Percentiles rank a stretch among this genome's conserved stretches.
Evolutionary conservation across 2,797 vertebrate genomes (phyloP).

Genomic region (Brachyrhaphis roseni): DNA sequence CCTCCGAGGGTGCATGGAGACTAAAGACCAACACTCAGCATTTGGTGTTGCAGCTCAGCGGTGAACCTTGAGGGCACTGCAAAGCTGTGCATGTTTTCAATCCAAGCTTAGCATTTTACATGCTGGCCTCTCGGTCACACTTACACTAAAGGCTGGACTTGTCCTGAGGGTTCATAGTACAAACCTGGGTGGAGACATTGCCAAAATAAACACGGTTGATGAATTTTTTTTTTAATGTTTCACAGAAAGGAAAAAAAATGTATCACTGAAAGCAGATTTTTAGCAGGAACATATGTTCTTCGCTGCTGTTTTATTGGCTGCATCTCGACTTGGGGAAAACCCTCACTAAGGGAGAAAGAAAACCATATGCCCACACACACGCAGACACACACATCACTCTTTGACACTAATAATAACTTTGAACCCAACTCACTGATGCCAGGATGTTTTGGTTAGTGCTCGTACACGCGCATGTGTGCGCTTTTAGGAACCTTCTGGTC

Average conservation of each 20-base stretch:
- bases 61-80: constrained; percentile 42
- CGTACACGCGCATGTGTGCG: constrained; percentile 27
- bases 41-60: constrained; percentile 41
- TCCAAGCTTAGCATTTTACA: constrained; percentile 54
- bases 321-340: constrained; percentile 74
- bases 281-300: constrained; percentile 16
- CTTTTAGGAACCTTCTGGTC: constrained; percentile 74
- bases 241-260: constrained; percentile 24
- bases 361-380: constrained; percentile 30
- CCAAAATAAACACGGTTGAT: constrained; percentile 60
- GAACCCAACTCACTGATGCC: constrained; percentile 62
- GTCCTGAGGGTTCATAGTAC: constrained; percentile 44
- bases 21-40: constrained; percentile 69
- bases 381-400: constrained; percentile 46
- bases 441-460: constrained; percentile 68
- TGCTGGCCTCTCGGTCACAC: constrained; percentile 25
- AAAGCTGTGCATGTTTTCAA: constrained; percentile 36
- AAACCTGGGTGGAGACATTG: constrained; percentile 49
- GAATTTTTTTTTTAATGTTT: constrained; percentile 40
- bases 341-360: constrained; percentile 38
- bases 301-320: constrained; percentile 56
- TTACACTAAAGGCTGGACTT: constrained; percentile 17
- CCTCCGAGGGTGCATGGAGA: constrained; percentile 44
- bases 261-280: constrained; percentile 7
- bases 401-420: constrained; percentile 77